Conservation (phyloP, 2,113 vertebrate species). For the Chauna torquata region DNA sequence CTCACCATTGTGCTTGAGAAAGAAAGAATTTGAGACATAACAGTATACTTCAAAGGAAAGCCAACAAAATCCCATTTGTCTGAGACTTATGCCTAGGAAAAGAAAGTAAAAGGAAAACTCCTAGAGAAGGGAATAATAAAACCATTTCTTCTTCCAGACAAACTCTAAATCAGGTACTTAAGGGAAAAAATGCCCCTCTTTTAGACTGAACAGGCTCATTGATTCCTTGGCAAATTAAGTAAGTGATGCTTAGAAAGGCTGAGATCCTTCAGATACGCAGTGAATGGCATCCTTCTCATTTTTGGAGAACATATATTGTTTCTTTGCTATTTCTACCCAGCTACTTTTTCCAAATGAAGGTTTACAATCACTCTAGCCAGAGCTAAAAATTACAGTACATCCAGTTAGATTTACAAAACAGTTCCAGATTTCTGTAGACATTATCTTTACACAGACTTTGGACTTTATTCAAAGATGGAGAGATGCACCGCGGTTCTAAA, state of each 20-base stretch:
- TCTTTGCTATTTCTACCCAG: not conserved
- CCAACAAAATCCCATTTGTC: not conserved
- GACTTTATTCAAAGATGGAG: not conserved
- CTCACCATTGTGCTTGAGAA: not conserved
- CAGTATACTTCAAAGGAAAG: not conserved
- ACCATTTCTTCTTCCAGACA: not conserved
- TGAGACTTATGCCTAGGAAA: not conserved
- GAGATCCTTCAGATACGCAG: not conserved
- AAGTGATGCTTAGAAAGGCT: not conserved
- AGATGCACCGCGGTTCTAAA: not conserved
- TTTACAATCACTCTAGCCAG: not conserved
- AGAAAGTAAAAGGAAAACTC: not conserved
- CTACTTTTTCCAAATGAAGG: not conserved
- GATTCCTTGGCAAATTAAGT: not conserved
- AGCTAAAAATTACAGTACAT: not conserved
- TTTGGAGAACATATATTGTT: not conserved
- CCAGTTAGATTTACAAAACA: not conserved
- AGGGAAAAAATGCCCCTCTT: not conserved
- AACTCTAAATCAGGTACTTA: not conserved
- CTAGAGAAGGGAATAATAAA: not conserved
- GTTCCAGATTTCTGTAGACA: not conserved
- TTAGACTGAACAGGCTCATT: not conserved
- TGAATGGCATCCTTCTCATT: not conserved
- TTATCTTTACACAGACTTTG: not conserved
- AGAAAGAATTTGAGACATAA: not conserved